These are phyloP conservation scores for Heliopora coerulea DNA, from an alignment of 92 coral and sea anemone species.

Conservation along the genomic window DNA sequence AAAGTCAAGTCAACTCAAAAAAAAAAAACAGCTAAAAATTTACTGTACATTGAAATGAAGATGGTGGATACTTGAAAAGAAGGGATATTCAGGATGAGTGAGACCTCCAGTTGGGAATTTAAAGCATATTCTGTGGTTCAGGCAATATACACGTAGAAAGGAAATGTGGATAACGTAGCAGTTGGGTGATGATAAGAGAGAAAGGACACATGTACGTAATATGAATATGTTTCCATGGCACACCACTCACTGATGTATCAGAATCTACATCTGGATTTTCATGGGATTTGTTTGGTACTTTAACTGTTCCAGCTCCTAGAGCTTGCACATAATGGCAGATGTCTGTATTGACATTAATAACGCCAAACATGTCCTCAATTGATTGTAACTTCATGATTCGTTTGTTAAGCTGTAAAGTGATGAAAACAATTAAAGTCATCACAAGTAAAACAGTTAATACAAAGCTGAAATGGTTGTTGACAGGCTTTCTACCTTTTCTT, in stretches of 20 bases:
- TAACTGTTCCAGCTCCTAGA: constrained; percentile 56
- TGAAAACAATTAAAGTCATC: not conserved
- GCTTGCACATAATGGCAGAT: constrained; percentile 63
- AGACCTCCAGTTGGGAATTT: too few relatives aligned
- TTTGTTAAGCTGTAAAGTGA: constrained; percentile 55
- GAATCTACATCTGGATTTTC: constrained; percentile 71
- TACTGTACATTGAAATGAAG: too few relatives aligned
- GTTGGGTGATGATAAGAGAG: too few relatives aligned
- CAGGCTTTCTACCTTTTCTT: constrained; percentile 61
- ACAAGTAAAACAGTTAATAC: not conserved
- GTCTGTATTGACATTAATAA: constrained; percentile 60
- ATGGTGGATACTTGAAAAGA: too few relatives aligned
- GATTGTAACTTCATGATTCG: constrained; percentile 62
- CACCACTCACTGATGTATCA: constrained; percentile 53
- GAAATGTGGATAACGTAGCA: too few relatives aligned
- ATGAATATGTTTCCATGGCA: not conserved
- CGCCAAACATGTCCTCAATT: constrained; percentile 64
- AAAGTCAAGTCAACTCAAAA: too few relatives aligned
- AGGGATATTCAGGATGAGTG: too few relatives aligned
- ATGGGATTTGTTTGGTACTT: constrained; percentile 47
- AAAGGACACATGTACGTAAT: not conserved
- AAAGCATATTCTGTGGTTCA: too few relatives aligned
- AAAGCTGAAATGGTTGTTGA: too few relatives aligned
- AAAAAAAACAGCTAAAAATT: too few relatives aligned
- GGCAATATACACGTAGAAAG: too few relatives aligned